These are phyloP conservation scores for Diplolepis rosae DNA, from an alignment of 2,888 invertebrate genomes.

Conservation along the genomic window DNA sequence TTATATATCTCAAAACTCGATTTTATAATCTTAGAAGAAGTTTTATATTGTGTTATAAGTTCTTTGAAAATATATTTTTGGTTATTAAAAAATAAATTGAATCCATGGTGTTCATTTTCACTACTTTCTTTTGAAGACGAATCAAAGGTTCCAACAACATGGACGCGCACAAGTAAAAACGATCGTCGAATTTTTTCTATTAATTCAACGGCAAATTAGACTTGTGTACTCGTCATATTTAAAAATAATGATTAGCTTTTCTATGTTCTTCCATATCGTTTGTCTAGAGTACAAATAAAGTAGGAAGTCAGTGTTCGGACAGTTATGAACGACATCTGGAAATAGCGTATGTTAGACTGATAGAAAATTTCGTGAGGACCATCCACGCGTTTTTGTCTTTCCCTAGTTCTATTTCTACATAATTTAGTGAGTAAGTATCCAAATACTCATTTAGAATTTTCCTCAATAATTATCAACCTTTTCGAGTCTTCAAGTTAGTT, in stretches of 20 bases:
- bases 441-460: not conserved
- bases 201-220: not conserved
- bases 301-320: not conserved
- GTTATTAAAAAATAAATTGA: not conserved
- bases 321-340: slow-evolving; percentile 26
- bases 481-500: too few species aligned
- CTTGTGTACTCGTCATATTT: not conserved
- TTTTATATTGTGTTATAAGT: not conserved
- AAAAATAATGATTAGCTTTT: not conserved
- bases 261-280: not conserved
- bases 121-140: slow-evolving; percentile 4
- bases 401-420: slow-evolving; percentile 7
- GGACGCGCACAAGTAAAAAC: slow-evolving; percentile 19
- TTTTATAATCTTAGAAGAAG: not conserved
- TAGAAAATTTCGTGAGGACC: slow-evolving; percentile 18
- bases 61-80: not conserved
- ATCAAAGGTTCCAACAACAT: slow-evolving; percentile 26
- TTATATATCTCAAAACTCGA: not conserved
- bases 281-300: not conserved
- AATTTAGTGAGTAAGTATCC: not conserved
- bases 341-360: not conserved
- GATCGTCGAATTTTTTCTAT: not conserved
- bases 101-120: not conserved
- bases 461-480: too few species aligned
- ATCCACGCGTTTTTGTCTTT: slow-evolving; percentile 6